Evolutionary conservation across 1,140 invertebrate species (phyloP).

Genomic region (Rhynchophorus ferrugineus): DNA sequence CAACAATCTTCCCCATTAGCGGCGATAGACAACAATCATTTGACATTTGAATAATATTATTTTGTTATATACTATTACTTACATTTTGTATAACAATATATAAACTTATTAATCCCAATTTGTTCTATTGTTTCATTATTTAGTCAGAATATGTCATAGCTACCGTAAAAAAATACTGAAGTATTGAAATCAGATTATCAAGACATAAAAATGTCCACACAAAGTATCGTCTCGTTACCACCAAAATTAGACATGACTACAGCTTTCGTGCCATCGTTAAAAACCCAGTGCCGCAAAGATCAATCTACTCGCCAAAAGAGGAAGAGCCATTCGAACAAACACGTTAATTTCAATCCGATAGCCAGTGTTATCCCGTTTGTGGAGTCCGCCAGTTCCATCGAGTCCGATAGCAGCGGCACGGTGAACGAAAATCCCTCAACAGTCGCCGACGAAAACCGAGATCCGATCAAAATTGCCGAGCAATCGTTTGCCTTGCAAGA

Average conservation of each 20-base stretch:
- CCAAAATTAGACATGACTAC: slow-evolving; percentile 30
- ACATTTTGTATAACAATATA: too few relatives aligned
- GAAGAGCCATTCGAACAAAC: slow-evolving; percentile 10
- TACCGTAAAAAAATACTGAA: too few relatives aligned
- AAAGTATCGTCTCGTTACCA: slow-evolving; percentile 33
- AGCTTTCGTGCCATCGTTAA: slow-evolving; percentile 22
- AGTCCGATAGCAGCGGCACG: background rate
- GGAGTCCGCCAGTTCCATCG: slow-evolving; percentile 5
- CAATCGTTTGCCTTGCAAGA: slow-evolving; percentile 27
- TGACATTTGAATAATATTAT: too few relatives aligned
- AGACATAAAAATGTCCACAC: slow-evolving; percentile 30
- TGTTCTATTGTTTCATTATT: too few relatives aligned
- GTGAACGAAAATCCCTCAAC: background rate
- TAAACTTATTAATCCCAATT: too few relatives aligned
- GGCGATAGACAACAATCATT: too few relatives aligned
- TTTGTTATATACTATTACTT: too few relatives aligned
- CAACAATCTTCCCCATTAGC: too few relatives aligned
- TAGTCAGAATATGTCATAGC: too few relatives aligned
- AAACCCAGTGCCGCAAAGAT: background rate
- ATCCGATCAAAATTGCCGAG: slow-evolving; percentile 28
- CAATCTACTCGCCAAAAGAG: background rate
- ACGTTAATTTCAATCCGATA: slow-evolving; percentile 18
- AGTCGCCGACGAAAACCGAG: background rate
- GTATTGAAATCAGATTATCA: too few relatives aligned
- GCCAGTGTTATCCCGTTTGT: slow-evolving; percentile 13